These are phyloP conservation scores for Tyto alba DNA, from an alignment of 2,113 vertebrate genomes.

Conservation along the genomic window DNA sequence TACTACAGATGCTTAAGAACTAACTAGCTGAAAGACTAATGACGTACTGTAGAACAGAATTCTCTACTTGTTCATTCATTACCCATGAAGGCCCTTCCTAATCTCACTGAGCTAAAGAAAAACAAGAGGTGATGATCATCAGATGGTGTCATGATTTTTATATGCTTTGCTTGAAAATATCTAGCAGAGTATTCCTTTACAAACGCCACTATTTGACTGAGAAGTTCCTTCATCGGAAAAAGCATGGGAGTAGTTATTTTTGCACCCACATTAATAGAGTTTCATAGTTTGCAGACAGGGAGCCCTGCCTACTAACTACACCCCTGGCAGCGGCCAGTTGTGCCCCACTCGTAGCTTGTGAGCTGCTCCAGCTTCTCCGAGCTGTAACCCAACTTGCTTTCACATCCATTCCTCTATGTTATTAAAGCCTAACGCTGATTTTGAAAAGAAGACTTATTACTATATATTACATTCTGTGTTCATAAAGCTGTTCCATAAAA, in stretches of 20 bases:
- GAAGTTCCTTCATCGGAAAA: not conserved
- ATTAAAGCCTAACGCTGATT: not conserved
- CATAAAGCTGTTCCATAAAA: not conserved
- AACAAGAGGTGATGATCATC: not conserved
- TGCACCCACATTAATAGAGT: not conserved
- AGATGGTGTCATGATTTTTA: not conserved
- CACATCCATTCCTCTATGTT: not conserved
- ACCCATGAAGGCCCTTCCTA: not conserved
- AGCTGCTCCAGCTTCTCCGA: accelerated
- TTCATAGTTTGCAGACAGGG: not conserved
- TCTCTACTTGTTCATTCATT: not conserved
- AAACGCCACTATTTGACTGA: not conserved
- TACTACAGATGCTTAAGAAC: not conserved
- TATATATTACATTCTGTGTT: not conserved
- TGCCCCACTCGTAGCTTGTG: accelerated
- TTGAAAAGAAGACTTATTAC: not conserved
- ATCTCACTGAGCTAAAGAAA: not conserved
- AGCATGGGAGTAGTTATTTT: not conserved
- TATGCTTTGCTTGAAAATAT: not conserved
- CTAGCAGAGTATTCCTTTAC: not conserved
- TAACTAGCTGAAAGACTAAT: not conserved
- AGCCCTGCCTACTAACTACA: not conserved
- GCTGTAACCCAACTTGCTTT: not conserved
- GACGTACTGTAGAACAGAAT: not conserved
- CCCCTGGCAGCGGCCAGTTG: not conserved